Percentiles rank a stretch among this genome's conserved stretches.
These are phyloP conservation scores for Arvicanthis niloticus DNA, from an alignment of 2,113 vertebrate genomes.

Conservation along the genomic window DNA sequence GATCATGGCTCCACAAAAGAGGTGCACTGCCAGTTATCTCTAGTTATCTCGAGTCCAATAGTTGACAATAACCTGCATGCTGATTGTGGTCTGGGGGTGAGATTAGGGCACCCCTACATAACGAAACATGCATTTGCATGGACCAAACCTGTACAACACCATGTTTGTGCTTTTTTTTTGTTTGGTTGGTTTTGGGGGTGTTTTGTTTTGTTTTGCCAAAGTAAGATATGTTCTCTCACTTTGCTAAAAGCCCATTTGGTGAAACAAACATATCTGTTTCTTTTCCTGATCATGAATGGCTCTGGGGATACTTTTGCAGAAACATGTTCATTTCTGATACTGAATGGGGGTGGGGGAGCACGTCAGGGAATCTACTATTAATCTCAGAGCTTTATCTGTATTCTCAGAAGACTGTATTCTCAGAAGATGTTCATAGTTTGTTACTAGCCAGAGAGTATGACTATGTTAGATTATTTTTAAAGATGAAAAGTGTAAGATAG, in stretches of 20 bases:
- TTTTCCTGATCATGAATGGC: slow-evolving; percentile 71
- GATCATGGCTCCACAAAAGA: slow-evolving; percentile 82
- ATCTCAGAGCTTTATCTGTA: slow-evolving; percentile 79
- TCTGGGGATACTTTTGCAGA: slow-evolving; percentile 66
- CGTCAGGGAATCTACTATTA: slow-evolving; percentile 71
- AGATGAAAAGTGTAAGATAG: slow-evolving; percentile 87
- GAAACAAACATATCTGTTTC: slow-evolving; percentile 73
- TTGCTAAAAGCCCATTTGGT: slow-evolving; percentile 80
- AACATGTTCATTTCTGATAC: slow-evolving; percentile 70
- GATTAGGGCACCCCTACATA: slow-evolving; percentile 66
- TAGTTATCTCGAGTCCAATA: slow-evolving; percentile 82
- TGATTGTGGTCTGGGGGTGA: slow-evolving; percentile 80
- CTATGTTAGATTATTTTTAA: slow-evolving; percentile 86
- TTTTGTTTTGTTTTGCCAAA: slow-evolving; percentile 73
- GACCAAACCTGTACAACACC: slow-evolving; percentile 83
- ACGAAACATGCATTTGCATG: slow-evolving; percentile 88
- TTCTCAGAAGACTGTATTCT: slow-evolving; percentile 83
- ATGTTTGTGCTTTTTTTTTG: slow-evolving; percentile 56
- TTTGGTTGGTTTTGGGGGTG: too few relatives aligned
- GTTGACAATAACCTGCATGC: slow-evolving; percentile 86
- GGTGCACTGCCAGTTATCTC: slow-evolving; percentile 82
- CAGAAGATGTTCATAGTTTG: slow-evolving; percentile 85
- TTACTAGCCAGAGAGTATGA: slow-evolving; percentile 86
- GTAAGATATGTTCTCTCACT: slow-evolving; percentile 73
- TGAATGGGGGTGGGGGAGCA: slow-evolving; percentile 67